Evolutionary conservation across 2,113 vertebrate species (phyloP).

Genomic region (Ctenodactylus gundi): DNA sequence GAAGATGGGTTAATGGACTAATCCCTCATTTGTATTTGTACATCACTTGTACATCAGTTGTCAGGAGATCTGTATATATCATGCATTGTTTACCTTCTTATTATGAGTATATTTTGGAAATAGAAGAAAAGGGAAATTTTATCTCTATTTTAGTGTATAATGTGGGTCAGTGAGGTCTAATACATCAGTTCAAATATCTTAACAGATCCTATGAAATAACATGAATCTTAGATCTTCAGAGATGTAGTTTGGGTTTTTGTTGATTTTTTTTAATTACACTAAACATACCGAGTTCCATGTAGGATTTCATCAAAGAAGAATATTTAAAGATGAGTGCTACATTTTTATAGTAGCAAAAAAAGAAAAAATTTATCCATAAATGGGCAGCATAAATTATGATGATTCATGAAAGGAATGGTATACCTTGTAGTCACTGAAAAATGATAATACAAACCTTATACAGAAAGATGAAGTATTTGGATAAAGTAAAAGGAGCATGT

Average conservation of each 20-base stretch:
- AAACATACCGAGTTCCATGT: no score
- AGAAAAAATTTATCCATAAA: neutral
- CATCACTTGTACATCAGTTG: neutral
- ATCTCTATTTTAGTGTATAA: neutral
- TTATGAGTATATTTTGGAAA: neutral
- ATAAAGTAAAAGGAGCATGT: neutral
- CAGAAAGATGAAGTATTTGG: no score
- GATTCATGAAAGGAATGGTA: neutral
- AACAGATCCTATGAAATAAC: neutral
- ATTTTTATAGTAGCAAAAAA: constrained; percentile 31
- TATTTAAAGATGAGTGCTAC: neutral
- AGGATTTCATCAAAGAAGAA: neutral
- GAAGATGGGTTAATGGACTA: neutral
- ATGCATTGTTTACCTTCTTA: neutral
- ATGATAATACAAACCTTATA: neutral
- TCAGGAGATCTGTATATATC: neutral
- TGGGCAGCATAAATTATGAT: neutral
- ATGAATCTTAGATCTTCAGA: neutral
- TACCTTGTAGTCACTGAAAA: neutral
- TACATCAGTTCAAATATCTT: neutral
- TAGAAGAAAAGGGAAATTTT: neutral
- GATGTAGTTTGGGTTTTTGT: neutral
- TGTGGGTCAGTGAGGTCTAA: neutral
- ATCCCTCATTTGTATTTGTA: neutral
- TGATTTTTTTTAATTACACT: neutral